Evolutionary conservation across 1,140 invertebrate species (phyloP).

Genomic region (Zaprionus inermis): DNA sequence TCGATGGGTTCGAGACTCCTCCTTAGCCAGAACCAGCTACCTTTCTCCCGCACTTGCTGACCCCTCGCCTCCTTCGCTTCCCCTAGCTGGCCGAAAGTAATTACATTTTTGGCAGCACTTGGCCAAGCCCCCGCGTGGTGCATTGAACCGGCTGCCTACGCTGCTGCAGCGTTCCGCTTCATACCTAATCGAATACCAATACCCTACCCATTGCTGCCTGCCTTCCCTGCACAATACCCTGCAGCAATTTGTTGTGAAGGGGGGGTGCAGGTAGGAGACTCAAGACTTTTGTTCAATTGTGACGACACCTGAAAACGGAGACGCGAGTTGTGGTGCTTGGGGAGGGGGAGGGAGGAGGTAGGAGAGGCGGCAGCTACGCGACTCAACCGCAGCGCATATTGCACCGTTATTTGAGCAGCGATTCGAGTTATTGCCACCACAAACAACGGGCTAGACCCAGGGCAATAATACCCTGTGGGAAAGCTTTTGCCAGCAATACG

Average conservation of each 20-base stretch:
- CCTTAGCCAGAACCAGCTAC: not conserved
- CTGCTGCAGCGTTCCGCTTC: not conserved
- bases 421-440: not conserved
- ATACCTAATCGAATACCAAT: conserved; percentile 21
- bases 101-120: conserved; percentile 65
- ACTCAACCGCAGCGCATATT: conserved; percentile 16
- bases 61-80: no score
- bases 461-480: conserved; percentile 5
- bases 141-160: conserved; percentile 59
- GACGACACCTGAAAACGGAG: conserved; percentile 19
- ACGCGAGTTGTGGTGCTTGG: no score
- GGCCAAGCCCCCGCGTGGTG: conserved; percentile 56
- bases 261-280: no score
- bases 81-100: conserved; percentile 38
- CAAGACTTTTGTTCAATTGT: conserved; percentile 23
- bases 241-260: conserved; percentile 3
- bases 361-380: not conserved
- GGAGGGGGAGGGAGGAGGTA: not conserved
- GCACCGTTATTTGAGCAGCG: conserved; percentile 24
- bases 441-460: not conserved
- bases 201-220: not conserved
- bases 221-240: not conserved
- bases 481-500: not conserved
- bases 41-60: not conserved
- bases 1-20: not conserved